Base-by-base conservation (phyloP, 2,888 invertebrate species). In the Hemistola chrysoprasaria region DNA sequence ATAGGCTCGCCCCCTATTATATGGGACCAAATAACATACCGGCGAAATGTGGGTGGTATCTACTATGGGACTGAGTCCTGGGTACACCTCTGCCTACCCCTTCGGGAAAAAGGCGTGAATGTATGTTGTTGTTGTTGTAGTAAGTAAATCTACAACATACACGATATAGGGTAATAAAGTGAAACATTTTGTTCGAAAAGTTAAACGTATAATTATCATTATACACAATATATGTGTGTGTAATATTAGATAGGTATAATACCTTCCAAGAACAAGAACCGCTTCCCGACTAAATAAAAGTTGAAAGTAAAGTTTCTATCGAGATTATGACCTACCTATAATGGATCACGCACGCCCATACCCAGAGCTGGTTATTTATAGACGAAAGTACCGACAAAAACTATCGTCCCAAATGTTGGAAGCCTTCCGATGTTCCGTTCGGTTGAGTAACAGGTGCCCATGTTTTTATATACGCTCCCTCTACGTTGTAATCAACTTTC, bases 331-430 rank as follows among this genome's bases (percentile, higher is more conserved):
- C 54, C 56, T 62, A n/a, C n/a, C n/a, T n/a, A n/a, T n/a, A 67
- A 62, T 68, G 63, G 63, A 65, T 56, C 65, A 65, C 53, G 53
- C 58, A 56, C 58, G 56, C 56, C 63, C n/a, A n/a, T 64, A 60
- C 68, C 67, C 69, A 71, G 71, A 75, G 70, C 68, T 59, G 66
- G 68, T 72, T 82, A 83, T 81, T 81, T 79, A 76, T 79, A 80
- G 76, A 54, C 52, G 50, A 71, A 75, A 71, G 75, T 60, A 62
- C 56, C 52, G 47, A 77, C 72, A 79, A 79, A 83, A 81, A 84
- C 77, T 59, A 60, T 59, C 66, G 71, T 71, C 78, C 78, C 75
- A 65, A 80, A 75, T 69, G 65, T 74, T 72, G 71, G 73, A 74
- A 71, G 76, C 75, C 80, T 78, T 71, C 66, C 60, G 60, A 61